A percentile compares a stretch with the other conserved stretches of the same genome.
These are phyloP conservation scores for Corvus moneduloides DNA, from an alignment of 2,113 vertebrate genomes.

Conservation along the genomic window DNA sequence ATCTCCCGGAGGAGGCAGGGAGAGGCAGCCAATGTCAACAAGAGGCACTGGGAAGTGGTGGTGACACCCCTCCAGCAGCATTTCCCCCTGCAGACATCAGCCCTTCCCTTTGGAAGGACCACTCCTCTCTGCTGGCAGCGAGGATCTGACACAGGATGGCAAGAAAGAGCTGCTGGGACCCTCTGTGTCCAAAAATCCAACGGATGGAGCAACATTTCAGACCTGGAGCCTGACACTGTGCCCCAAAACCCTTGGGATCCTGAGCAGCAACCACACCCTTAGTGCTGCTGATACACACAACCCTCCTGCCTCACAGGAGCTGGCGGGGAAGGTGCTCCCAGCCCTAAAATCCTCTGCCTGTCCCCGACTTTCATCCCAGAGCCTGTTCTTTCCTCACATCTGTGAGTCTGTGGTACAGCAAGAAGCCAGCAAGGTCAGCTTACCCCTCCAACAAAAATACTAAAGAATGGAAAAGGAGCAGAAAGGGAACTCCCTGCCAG, in stretches of 20 bases:
- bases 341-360: background rate
- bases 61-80: background rate
- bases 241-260: background rate
- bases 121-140: background rate
- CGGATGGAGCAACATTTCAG: background rate
- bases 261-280: rapidly evolving
- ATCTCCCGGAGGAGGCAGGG: background rate
- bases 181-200: background rate
- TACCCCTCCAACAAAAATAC: background rate
- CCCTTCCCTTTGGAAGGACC: background rate
- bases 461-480: background rate
- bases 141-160: background rate
- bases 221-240: background rate
- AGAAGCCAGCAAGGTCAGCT: background rate
- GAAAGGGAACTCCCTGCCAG: background rate
- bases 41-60: background rate
- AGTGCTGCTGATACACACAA: rapidly evolving
- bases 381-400: background rate
- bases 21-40: background rate
- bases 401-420: background rate
- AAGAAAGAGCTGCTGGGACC: background rate
- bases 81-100: background rate
- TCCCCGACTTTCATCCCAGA: rapidly evolving
- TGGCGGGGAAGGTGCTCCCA: background rate
- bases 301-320: background rate